Evolutionary conservation across 1,140 invertebrate genomes (phyloP).

Genomic region (Drosophila sulfurigaster): DNA sequence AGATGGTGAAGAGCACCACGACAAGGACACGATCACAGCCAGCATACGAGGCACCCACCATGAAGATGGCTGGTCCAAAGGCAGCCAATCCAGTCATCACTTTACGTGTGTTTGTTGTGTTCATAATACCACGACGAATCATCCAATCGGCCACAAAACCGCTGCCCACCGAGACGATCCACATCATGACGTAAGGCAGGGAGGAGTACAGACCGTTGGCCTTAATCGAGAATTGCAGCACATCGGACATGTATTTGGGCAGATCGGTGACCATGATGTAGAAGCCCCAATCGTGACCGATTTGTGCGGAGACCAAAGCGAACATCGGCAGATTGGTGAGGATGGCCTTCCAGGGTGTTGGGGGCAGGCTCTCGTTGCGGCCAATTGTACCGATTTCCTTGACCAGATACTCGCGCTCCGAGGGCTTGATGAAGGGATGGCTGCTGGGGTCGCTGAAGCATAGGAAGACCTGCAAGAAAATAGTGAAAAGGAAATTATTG

Average conservation of each 20-base stretch:
- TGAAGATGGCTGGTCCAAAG: constrained; percentile 90
- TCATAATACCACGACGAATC: constrained; percentile 87
- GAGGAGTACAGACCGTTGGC: constrained; percentile 89
- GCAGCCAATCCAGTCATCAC: constrained; percentile 90
- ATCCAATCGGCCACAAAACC: constrained; percentile 90
- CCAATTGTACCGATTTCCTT: constrained; percentile 86
- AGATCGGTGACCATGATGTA: constrained; percentile 97
- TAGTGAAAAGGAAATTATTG: neutral
- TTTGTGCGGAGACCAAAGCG: constrained; percentile 89
- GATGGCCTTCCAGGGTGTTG: constrained; percentile 90
- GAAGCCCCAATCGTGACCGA: constrained; percentile 97
- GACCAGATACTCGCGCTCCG: constrained; percentile 91
- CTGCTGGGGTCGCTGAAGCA: constrained; percentile 91
- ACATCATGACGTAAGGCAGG: constrained; percentile 90
- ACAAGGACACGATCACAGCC: constrained; percentile 89
- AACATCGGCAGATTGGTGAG: constrained; percentile 91
- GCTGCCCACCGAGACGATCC: constrained; percentile 89
- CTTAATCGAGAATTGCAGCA: constrained; percentile 93
- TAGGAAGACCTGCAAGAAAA: constrained; percentile 85
- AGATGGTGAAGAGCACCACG: constrained; percentile 89
- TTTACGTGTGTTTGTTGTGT: constrained; percentile 88
- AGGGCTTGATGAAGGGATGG: constrained; percentile 93
- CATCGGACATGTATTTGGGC: constrained; percentile 96
- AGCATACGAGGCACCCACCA: constrained; percentile 92
- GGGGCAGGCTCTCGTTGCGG: constrained; percentile 86